A percentile compares a stretch with the other conserved stretches of the same genome.
These are phyloP conservation scores for Sinotaia quadrata DNA, from an alignment of 2,888 invertebrate species.

Conservation along the genomic window DNA sequence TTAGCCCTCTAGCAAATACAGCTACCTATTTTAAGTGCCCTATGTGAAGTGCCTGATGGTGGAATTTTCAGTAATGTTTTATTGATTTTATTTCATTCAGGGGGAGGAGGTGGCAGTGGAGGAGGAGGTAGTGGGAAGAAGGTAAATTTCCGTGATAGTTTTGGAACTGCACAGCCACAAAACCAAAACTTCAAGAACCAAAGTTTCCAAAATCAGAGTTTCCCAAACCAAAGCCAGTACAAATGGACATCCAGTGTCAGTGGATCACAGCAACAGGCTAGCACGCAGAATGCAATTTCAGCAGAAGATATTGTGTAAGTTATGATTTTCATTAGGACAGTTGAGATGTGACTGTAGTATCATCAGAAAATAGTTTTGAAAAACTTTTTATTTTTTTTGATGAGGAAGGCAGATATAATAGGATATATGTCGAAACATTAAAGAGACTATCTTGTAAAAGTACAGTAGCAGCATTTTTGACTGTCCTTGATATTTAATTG, in stretches of 20 bases:
- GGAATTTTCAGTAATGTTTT: neutral
- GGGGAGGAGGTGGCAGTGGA: slow-evolving; percentile 36
- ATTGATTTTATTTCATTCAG: neutral
- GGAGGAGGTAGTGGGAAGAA: slow-evolving; percentile 27
- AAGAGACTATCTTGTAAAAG: no score
- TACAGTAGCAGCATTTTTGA: no score
- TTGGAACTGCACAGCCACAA: slow-evolving; percentile 32
- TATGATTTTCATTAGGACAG: no score
- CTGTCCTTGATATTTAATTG: no score
- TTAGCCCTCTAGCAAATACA: no score
- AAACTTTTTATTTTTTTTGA: neutral
- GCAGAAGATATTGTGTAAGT: slow-evolving; percentile 54
- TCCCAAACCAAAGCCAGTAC: slow-evolving; percentile 42
- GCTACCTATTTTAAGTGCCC: no score
- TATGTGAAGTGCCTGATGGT: no score
- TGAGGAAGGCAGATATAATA: no score
- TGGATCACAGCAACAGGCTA: slow-evolving; percentile 31
- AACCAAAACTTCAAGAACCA: no score
- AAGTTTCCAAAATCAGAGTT: no score
- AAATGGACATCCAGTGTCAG: slow-evolving; percentile 48
- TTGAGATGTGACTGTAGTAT: no score
- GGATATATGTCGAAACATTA: no score
- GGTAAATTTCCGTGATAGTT: slow-evolving; percentile 38
- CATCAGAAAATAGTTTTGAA: neutral
- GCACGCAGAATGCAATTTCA: slow-evolving; percentile 33